Evolutionary conservation across 2,113 vertebrate genomes (phyloP).

Genomic region (Calidris pygmaea): DNA sequence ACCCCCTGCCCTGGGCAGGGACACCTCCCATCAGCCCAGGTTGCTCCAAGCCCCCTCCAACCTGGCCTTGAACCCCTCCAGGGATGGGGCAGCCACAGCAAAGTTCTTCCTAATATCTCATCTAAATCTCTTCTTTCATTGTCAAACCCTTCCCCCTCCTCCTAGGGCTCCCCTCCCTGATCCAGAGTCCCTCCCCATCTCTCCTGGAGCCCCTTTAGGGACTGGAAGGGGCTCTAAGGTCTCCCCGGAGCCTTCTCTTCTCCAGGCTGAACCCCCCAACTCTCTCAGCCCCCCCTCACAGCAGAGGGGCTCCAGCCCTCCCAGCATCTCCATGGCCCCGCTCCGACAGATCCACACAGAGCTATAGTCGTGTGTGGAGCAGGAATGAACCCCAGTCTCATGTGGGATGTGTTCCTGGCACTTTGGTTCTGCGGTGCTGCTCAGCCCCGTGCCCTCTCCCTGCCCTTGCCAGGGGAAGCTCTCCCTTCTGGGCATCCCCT

Average conservation of each 20-base stretch:
- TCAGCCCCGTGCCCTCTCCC: background rate
- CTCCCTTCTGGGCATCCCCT: background rate
- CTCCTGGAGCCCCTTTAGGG: background rate
- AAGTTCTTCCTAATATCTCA: background rate
- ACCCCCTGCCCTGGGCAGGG: background rate
- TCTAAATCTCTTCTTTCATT: background rate
- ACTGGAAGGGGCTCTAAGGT: background rate
- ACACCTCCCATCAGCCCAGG: background rate
- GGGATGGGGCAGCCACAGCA: background rate
- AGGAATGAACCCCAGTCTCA: background rate
- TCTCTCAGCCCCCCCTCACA: background rate
- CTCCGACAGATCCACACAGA: background rate
- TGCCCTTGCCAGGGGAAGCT: background rate
- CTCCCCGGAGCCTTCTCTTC: background rate
- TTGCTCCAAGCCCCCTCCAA: background rate
- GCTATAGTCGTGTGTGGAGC: rapidly evolving
- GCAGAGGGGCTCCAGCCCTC: background rate
- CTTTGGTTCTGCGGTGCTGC: background rate
- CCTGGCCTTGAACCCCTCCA: background rate
- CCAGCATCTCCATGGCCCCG: background rate
- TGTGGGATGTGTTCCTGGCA: background rate
- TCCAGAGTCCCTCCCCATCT: background rate
- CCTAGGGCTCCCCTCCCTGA: background rate
- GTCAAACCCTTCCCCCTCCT: background rate
- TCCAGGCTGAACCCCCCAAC: background rate